Evolutionary conservation across 2,113 vertebrate species (phyloP).

Genomic region (Indri indri): DNA sequence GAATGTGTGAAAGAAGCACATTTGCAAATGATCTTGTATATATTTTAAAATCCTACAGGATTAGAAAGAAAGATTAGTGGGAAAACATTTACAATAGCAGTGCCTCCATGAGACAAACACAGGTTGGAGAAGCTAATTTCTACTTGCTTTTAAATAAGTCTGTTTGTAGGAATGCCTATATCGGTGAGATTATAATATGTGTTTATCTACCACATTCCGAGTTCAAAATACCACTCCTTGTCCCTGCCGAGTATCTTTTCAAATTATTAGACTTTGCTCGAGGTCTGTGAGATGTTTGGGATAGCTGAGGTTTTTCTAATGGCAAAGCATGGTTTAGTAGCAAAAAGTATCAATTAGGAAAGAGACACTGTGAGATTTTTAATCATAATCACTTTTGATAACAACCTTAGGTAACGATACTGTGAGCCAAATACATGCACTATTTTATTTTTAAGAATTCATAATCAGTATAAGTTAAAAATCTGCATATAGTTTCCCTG

Average conservation of each 20-base stretch:
- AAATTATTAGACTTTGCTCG: neutral
- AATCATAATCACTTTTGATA: neutral
- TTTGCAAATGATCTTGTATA: neutral
- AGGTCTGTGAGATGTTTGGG: neutral
- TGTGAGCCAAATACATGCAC: neutral
- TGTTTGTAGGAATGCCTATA: neutral
- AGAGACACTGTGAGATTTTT: neutral
- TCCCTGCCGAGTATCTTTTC: neutral
- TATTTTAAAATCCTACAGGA: neutral
- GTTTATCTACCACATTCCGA: neutral
- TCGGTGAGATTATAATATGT: neutral
- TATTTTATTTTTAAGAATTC: neutral
- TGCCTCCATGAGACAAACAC: neutral
- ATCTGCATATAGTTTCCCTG: neutral
- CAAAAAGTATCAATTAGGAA: neutral
- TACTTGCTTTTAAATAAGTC: neutral
- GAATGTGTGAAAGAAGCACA: neutral
- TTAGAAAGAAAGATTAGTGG: neutral
- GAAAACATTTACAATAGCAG: neutral
- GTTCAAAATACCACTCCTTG: neutral
- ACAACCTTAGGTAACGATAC: neutral
- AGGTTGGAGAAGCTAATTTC: neutral
- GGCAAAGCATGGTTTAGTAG: neutral
- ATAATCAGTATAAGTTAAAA: neutral
- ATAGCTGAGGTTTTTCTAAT: neutral